Percentiles rank a stretch among this genome's conserved stretches.
Evolutionary conservation across 1,140 invertebrate genomes (phyloP).

Genomic region (Calephelis nemesis): DNA sequence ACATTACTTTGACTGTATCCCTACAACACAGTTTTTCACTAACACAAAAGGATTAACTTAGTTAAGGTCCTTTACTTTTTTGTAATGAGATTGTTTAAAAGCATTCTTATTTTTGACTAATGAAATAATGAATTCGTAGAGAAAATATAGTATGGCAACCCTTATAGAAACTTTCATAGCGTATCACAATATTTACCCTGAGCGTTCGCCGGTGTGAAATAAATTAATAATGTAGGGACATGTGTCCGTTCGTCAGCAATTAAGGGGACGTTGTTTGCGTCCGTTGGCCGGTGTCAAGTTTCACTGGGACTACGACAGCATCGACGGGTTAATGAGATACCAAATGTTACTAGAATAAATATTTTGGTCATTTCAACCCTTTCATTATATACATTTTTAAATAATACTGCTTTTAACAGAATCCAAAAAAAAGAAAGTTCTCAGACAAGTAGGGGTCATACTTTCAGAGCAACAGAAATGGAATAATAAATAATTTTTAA

Average conservation of each 20-base stretch:
- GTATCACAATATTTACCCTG: slow-evolving; percentile 21
- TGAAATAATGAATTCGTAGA: background rate
- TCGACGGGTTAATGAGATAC: slow-evolving; percentile 1
- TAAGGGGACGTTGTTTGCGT: slow-evolving; percentile 50
- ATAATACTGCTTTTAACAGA: background rate
- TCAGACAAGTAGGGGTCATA: too few relatives aligned
- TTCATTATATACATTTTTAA: background rate
- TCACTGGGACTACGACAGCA: slow-evolving; percentile 24
- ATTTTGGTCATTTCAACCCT: background rate
- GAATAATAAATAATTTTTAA: too few relatives aligned
- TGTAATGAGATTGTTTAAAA: too few relatives aligned
- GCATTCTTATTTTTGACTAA: too few relatives aligned
- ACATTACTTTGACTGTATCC: too few relatives aligned
- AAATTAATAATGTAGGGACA: slow-evolving; percentile 40
- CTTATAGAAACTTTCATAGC: background rate
- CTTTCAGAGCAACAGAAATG: too few relatives aligned
- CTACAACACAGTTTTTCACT: too few relatives aligned
- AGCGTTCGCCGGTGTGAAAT: slow-evolving; percentile 24
- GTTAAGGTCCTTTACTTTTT: too few relatives aligned
- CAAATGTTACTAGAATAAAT: slow-evolving; percentile 3
- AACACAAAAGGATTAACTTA: too few relatives aligned
- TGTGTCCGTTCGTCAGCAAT: slow-evolving; percentile 47
- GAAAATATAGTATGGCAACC: background rate
- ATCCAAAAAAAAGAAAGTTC: too few relatives aligned
- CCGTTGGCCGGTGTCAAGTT: slow-evolving; percentile 41